phyloP scores from a whole-genome alignment of 2,113 vertebrate genomes.

The Drymodes brunneopygia region DNA sequence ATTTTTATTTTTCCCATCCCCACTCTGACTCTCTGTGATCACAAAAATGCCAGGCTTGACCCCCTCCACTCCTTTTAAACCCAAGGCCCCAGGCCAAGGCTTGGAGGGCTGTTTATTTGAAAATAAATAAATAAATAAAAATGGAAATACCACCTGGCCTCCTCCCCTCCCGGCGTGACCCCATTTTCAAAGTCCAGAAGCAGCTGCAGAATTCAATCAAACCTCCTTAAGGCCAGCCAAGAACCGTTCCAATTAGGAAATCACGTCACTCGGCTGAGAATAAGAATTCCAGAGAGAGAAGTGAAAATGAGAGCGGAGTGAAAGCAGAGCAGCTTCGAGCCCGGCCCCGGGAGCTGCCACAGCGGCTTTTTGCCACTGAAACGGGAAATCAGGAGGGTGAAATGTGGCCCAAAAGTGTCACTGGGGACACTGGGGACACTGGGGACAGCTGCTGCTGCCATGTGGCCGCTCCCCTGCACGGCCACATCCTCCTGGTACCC shows the following conservation, averaged over 20 bases:
- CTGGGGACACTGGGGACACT: too few species aligned
- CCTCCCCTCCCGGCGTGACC: not conserved
- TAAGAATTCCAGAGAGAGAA: not conserved
- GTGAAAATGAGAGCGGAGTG: not conserved
- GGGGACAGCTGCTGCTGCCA: not conserved
- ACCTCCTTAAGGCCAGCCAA: not conserved
- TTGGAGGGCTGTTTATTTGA: not conserved
- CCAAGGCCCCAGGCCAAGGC: too few species aligned
- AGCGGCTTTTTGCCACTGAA: not conserved
- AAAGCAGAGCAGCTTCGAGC: not conserved
- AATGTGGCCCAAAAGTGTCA: not conserved
- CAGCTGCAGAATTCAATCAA: not conserved
- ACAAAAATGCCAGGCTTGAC: not conserved
- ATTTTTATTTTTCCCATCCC: not conserved
- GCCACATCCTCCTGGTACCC: not conserved
- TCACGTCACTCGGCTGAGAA: not conserved
- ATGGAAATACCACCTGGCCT: not conserved
- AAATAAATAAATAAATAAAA: too few species aligned
- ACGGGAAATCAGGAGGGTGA: not conserved
- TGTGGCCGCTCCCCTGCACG: fast-evolving
- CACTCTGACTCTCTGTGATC: not conserved
- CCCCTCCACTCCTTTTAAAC: not conserved
- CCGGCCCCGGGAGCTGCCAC: not conserved
- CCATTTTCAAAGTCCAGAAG: not conserved
- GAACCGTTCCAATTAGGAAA: not conserved